Conservation (phyloP, 2,888 invertebrate genomes). For the Noctua janthina region DNA sequence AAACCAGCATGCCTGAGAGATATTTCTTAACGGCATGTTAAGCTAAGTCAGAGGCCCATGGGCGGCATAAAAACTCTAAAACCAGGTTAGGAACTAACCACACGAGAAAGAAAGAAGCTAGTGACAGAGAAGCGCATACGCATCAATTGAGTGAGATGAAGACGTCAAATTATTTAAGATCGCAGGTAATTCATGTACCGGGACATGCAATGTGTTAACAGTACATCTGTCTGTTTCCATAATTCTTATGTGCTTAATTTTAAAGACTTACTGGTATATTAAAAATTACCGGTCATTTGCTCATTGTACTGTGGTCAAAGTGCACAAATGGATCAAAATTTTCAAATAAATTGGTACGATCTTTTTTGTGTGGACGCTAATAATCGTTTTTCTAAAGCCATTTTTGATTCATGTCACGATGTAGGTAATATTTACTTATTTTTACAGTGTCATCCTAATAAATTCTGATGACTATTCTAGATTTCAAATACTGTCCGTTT, state of each 20-base stretch:
- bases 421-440: conserved; percentile 20
- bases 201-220: too few species aligned
- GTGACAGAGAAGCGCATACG: neutral
- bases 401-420: neutral
- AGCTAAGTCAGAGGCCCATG: too few species aligned
- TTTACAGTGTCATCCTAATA: conserved; percentile 34
- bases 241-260: neutral
- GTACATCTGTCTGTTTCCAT: neutral
- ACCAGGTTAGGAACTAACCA: too few species aligned
- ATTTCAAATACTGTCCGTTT: conserved; percentile 30
- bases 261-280: neutral
- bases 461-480: conserved; percentile 32
- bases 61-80: too few species aligned
- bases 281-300: neutral
- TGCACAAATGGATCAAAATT: neutral
- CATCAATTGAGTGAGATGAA: too few species aligned
- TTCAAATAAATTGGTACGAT: neutral
- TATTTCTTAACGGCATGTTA: too few species aligned
- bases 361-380: neutral
- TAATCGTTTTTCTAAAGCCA: neutral
- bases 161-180: too few species aligned
- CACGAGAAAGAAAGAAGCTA: too few species aligned
- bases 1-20: too few species aligned
- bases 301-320: neutral
- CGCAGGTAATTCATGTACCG: too few species aligned